Base-by-base conservation (phyloP, 2,888 invertebrate genomes). In the Anarsia innoxiella region DNA sequence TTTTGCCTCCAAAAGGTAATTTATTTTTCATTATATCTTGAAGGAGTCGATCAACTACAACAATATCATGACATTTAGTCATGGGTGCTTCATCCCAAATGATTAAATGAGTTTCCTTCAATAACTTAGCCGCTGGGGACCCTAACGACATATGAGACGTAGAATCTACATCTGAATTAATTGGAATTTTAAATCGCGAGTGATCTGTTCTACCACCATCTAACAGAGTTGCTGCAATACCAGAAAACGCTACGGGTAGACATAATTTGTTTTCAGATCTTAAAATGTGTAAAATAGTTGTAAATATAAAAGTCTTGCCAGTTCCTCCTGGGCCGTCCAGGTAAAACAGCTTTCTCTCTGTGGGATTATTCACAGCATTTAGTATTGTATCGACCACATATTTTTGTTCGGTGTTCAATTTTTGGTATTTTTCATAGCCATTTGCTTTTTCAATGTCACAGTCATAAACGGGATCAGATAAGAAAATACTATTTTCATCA, bases 181-280 rank as follows among this genome's bases (percentile, higher is more conserved):
- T 41, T 56, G 52, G 36, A 56, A 50, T 48, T 62, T 57, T 2
- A 59, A 45, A 15, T 50, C 48, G 37, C 8, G 56, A 56, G 55
- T 55, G 52, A 23, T 55, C 52, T 38, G 53, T 59, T 41, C 46
- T 46, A 8, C 53, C 48, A 5, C 49, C 53, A 39, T 48, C 45
- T 28, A 53, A 23, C 13, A 49, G 34, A 36, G 49, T 53, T n/a
- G 48, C 51, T 8, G 52, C 53, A 23, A 51, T 55, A 41, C 53
- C 53, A 34, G 54, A 55, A 31, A 53, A 36, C 8, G 51, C 51
- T 14, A 52, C 40, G n/a, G n/a, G n/a, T n/a, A n/a, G n/a, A n/a
- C n/a, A n/a, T n/a, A n/a, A n/a, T 1, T 48, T 41, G 41, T 43
- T 43, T 48, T 31, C 37, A 36, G 49, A 48, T 37, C 52, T 33